Evolutionary conservation across 2,797 vertebrate genomes (phyloP).

Genomic region (Agapornis canus): DNA sequence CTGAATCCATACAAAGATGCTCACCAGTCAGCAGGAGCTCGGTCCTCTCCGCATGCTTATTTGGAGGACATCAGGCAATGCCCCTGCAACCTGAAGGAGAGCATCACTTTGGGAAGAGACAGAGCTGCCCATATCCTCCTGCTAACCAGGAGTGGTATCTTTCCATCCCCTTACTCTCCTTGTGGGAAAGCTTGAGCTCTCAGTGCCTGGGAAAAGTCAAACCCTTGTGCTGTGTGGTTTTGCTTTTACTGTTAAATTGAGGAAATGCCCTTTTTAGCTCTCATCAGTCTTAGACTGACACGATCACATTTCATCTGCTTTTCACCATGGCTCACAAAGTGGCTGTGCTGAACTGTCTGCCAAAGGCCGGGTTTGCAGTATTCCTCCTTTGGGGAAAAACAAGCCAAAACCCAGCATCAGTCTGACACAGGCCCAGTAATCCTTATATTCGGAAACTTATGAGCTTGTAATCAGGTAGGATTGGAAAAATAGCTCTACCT

Average conservation of each 20-base stretch:
- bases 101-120: not conserved
- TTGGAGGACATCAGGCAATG: not conserved
- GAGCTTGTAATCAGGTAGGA: not conserved
- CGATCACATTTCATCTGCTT: not conserved
- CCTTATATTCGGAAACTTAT: not conserved
- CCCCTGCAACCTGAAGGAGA: not conserved
- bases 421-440: not conserved
- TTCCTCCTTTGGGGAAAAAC: not conserved
- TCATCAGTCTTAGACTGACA: not conserved
- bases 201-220: not conserved
- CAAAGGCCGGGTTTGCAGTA: not conserved
- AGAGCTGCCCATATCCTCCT: not conserved
- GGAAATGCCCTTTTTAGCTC: slow-evolving; percentile 15
- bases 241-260: not conserved
- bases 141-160: not conserved
- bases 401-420: not conserved
- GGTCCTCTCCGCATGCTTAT: not conserved
- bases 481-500: not conserved
- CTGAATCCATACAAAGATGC: not conserved
- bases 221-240: not conserved
- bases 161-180: not conserved
- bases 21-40: not conserved
- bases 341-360: not conserved
- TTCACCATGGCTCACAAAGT: not conserved
- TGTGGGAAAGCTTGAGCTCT: not conserved